Evolutionary conservation across 1,140 invertebrate genomes (phyloP).

Genomic region (Phthorimaea operculella): DNA sequence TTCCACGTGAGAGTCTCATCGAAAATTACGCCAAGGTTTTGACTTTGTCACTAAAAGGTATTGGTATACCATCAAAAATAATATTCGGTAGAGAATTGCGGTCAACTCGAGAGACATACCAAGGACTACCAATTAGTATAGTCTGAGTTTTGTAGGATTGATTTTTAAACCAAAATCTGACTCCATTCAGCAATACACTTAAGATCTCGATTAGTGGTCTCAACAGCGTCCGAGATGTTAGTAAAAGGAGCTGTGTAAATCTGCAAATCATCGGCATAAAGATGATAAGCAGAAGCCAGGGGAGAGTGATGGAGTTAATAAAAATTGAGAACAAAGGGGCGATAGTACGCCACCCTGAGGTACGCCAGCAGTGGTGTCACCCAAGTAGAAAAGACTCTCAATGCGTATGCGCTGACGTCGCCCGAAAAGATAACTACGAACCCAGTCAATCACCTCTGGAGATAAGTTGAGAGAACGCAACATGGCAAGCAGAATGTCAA

Average conservation of each 20-base stretch:
- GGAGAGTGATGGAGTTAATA: neutral
- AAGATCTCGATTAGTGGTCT: neutral
- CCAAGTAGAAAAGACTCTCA: neutral
- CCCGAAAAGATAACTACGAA: neutral
- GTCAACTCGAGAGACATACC: conserved; percentile 1
- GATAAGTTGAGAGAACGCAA: neutral
- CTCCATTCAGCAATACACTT: neutral
- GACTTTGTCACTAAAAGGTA: neutral
- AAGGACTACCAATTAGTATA: neutral
- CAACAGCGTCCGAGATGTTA: neutral
- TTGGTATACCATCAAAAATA: neutral
- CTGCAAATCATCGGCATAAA: conserved; percentile 4
- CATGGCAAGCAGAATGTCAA: neutral
- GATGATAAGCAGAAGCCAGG: conserved; percentile 2
- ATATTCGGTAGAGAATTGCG: neutral
- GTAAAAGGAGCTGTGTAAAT: neutral
- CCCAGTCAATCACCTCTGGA: neutral
- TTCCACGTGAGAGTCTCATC: neutral
- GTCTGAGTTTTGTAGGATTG: neutral
- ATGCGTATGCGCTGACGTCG: neutral
- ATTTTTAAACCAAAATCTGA: neutral
- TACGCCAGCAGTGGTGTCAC: neutral
- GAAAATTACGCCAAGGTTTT: neutral
- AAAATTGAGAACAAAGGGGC: neutral
- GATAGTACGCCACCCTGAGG: neutral